A percentile compares a stretch with the other conserved stretches of the same genome.
Conservation (phyloP, 2,888 invertebrate species). For the Chironomus riparius region DNA sequence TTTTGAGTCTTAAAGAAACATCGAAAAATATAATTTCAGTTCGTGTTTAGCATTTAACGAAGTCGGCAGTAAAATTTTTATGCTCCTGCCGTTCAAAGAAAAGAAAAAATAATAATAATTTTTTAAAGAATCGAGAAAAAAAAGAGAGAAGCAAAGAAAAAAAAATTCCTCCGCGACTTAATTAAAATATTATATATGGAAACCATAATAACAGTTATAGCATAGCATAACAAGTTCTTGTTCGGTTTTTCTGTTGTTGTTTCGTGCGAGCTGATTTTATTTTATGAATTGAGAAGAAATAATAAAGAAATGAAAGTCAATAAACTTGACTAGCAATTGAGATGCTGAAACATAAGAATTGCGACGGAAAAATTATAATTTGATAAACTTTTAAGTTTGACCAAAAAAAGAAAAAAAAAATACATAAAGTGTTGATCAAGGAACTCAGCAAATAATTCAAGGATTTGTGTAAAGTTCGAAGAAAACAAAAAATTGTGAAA, state of each 20-base stretch:
- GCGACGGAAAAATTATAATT: slow-evolving; percentile 6
- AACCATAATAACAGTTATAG: slow-evolving; percentile 28
- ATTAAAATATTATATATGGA: slow-evolving; percentile 27
- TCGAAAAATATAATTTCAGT: slow-evolving; percentile 1
- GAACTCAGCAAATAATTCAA: neutral
- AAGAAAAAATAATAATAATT: neutral
- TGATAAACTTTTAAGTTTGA: neutral
- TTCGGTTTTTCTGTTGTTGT: slow-evolving; percentile 13
- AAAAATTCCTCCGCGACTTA: slow-evolving; percentile 22
- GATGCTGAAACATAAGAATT: neutral
- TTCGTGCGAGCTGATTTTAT: neutral
- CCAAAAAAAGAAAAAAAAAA: neutral
- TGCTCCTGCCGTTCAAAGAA: slow-evolving; percentile 1
- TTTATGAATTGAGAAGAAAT: neutral
- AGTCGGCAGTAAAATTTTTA: slow-evolving; percentile 19
- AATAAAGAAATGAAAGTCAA: slow-evolving; percentile 23
- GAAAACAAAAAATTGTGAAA: neutral
- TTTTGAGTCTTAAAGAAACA: neutral
- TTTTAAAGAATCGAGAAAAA: neutral
- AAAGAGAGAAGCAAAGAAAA: neutral
- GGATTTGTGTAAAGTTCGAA: neutral
- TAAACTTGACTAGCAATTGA: slow-evolving; percentile 11
- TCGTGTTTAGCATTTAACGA: neutral
- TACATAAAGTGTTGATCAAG: neutral
- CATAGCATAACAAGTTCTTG: slow-evolving; percentile 27